Evolutionary conservation across 2,888 invertebrate species (phyloP).

Genomic region (Coenonympha glycerion): DNA sequence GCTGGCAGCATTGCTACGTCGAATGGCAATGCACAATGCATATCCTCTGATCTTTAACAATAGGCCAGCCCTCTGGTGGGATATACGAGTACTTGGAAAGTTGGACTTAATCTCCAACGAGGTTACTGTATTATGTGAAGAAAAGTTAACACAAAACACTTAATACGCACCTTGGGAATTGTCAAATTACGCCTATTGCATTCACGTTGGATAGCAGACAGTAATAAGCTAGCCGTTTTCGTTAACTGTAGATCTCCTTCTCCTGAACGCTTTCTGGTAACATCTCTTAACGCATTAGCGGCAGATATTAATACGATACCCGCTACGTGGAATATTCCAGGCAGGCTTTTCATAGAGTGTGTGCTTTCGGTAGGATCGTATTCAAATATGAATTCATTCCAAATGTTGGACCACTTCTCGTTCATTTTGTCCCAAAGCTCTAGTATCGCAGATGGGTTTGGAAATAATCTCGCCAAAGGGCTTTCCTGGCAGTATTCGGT

Average conservation of each 20-base stretch:
- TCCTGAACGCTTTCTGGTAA: slow-evolving; percentile 69
- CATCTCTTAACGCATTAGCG: slow-evolving; percentile 78
- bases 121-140: too few species aligned
- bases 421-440: slow-evolving; percentile 80
- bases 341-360: slow-evolving; percentile 76
- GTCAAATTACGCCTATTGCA: slow-evolving; percentile 61
- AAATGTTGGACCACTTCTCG: slow-evolving; percentile 81
- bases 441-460: slow-evolving; percentile 78
- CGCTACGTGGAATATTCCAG: slow-evolving; percentile 76
- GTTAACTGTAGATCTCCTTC: slow-evolving; percentile 48
- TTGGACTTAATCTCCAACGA: too few species aligned
- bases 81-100: too few species aligned
- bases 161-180: slow-evolving; percentile 56
- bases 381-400: slow-evolving; percentile 87
- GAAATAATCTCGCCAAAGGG: slow-evolving; percentile 73
- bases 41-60: too few species aligned
- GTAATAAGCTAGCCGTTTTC: slow-evolving; percentile 61
- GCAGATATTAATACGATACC: slow-evolving; percentile 79
- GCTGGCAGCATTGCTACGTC: too few species aligned
- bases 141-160: too few species aligned
- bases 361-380: slow-evolving; percentile 86
- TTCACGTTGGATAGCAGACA: slow-evolving; percentile 57
- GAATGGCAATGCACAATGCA: too few species aligned
- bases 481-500: slow-evolving; percentile 50
- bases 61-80: too few species aligned